Conservation (phyloP, 2,113 vertebrate species). For the Cryptomyrus ogoouensis region DNA sequence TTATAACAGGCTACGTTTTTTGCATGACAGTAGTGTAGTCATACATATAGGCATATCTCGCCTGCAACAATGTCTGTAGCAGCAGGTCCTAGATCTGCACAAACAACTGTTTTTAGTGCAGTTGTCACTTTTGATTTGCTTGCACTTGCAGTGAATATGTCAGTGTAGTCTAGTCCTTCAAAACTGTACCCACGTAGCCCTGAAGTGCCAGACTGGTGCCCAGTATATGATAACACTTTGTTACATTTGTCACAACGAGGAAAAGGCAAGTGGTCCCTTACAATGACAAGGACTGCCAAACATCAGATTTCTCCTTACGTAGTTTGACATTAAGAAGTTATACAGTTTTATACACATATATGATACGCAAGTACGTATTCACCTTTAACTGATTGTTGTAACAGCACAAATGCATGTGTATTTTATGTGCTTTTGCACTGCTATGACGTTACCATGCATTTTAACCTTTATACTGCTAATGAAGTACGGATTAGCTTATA, state of each 20-base stretch:
- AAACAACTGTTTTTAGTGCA: background rate
- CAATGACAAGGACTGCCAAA: background rate
- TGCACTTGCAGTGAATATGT: background rate
- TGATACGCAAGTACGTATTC: background rate
- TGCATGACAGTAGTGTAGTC: background rate
- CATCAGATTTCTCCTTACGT: background rate
- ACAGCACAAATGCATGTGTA: background rate
- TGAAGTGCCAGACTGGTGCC: background rate
- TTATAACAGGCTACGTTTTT: background rate
- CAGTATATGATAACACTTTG: background rate
- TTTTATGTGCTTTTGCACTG: background rate
- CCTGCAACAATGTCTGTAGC: background rate
- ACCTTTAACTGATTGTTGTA: background rate
- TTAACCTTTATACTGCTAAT: background rate
- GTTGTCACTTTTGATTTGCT: background rate
- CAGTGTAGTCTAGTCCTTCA: background rate
- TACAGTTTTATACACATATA: background rate
- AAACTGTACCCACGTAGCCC: background rate
- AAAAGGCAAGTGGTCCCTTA: background rate
- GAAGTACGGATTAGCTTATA: background rate
- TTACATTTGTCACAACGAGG: background rate
- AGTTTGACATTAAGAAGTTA: background rate
- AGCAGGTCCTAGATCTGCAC: background rate
- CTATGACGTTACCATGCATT: background rate
- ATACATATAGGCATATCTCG: background rate